Conservation (phyloP, 2,113 vertebrate species). For the Microtus pennsylvanicus region DNA sequence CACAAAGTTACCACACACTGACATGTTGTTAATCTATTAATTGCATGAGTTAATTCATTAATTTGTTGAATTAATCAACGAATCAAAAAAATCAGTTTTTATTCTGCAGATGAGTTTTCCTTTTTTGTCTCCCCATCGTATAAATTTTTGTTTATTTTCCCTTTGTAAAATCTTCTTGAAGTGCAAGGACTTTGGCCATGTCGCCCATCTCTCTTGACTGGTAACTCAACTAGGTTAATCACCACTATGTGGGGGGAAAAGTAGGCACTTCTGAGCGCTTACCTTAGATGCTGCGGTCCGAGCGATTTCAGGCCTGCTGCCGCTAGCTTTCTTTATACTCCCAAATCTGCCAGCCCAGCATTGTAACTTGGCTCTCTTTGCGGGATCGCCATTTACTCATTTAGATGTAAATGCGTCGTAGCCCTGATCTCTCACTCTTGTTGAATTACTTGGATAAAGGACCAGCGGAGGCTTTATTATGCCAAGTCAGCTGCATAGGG, state of each 20-base stretch:
- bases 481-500: conserved; percentile 83
- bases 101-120: background rate
- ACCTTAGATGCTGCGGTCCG: conserved; percentile 36
- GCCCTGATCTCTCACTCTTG: conserved; percentile 81
- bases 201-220: background rate
- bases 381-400: conserved; percentile 76
- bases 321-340: conserved; percentile 75
- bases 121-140: background rate
- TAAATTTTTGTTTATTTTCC: conserved; percentile 25
- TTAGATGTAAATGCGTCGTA: conserved; percentile 79
- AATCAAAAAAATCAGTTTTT: background rate
- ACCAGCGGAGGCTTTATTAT: conserved; percentile 73
- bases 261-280: conserved; percentile 42
- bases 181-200: background rate
- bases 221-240: background rate
- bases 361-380: conserved; percentile 74
- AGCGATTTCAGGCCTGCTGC: background rate
- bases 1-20: background rate
- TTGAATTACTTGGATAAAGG: conserved; percentile 83
- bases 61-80: background rate
- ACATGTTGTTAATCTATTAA: conserved; percentile 8
- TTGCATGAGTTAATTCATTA: too few species aligned
- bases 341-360: conserved; percentile 76
- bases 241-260: background rate
- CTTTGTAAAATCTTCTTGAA: conserved; percentile 27